A percentile compares a stretch with the other conserved stretches of the same genome.
Evolutionary conservation across 2,113 vertebrate genomes (phyloP).

Genomic region (Falcunculus frontatus): DNA sequence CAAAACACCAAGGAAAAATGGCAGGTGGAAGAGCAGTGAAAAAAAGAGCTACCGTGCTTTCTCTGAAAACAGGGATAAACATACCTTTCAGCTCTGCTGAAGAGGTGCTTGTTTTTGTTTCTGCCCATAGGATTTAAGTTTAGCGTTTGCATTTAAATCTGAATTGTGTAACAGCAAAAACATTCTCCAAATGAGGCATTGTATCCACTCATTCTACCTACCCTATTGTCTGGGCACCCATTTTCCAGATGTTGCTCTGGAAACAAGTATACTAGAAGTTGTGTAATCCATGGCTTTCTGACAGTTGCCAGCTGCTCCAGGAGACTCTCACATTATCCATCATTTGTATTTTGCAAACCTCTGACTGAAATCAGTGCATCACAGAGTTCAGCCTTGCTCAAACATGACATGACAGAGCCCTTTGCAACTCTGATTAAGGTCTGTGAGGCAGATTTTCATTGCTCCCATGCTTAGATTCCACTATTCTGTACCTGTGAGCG

Average conservation of each 20-base stretch:
- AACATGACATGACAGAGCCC: background rate
- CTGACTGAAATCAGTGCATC: background rate
- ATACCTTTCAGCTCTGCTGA: background rate
- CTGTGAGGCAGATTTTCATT: background rate
- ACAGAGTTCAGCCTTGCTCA: background rate
- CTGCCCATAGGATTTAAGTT: background rate
- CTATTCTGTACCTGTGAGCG: background rate
- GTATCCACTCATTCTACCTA: background rate
- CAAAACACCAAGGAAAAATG: background rate
- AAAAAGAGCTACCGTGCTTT: background rate
- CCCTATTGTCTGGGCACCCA: background rate
- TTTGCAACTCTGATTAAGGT: background rate
- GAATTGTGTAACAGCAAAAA: background rate
- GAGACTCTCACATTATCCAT: background rate
- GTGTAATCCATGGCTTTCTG: background rate
- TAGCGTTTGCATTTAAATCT: background rate
- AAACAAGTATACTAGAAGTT: background rate
- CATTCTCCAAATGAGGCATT: background rate
- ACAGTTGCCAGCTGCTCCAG: background rate
- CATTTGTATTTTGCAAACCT: background rate
- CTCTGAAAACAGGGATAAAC: background rate
- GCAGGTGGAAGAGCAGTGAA: background rate
- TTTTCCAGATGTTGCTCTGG: slow-evolving; percentile 5
- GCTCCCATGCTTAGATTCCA: background rate
- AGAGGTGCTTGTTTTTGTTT: background rate